These are phyloP conservation scores for Onychomys arenicola DNA, from an alignment of 2,797 vertebrate genomes.

Conservation along the genomic window DNA sequence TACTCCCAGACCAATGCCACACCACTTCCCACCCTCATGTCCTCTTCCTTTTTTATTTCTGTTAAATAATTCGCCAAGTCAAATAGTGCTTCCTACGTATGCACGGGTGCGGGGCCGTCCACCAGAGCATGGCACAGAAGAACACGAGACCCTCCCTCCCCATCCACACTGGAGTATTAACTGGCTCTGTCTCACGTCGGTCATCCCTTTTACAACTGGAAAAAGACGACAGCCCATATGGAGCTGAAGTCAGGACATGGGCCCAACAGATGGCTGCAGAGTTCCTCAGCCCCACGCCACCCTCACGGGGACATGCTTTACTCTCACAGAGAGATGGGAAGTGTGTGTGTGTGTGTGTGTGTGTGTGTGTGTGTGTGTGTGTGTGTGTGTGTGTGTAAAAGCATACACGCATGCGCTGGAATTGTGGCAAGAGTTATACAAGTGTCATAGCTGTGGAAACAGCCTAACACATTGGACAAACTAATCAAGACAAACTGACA, in stretches of 20 bases:
- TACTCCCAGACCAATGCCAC: neutral
- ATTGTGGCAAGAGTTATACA: neutral
- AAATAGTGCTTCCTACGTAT: neutral
- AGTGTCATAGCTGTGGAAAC: neutral
- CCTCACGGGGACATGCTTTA: neutral
- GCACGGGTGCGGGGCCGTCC: neutral
- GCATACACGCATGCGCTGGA: accelerated
- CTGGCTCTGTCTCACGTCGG: neutral
- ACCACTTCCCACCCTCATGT: neutral
- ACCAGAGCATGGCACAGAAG: neutral
- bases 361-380: neutral
- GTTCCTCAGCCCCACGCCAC: neutral
- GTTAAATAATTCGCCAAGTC: neutral
- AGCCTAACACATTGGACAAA: neutral
- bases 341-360: neutral
- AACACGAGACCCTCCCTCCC: too few relatives aligned
- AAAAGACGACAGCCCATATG: neutral
- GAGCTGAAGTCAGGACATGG: neutral
- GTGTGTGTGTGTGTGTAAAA: too few relatives aligned
- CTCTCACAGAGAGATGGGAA: neutral
- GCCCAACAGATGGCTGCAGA: neutral
- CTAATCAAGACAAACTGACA: neutral
- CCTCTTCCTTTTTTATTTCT: neutral
- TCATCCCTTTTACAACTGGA: neutral
- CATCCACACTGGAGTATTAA: too few relatives aligned